phyloP scores from a whole-genome alignment of 2,888 invertebrate genomes.

The Tipula unca region DNA sequence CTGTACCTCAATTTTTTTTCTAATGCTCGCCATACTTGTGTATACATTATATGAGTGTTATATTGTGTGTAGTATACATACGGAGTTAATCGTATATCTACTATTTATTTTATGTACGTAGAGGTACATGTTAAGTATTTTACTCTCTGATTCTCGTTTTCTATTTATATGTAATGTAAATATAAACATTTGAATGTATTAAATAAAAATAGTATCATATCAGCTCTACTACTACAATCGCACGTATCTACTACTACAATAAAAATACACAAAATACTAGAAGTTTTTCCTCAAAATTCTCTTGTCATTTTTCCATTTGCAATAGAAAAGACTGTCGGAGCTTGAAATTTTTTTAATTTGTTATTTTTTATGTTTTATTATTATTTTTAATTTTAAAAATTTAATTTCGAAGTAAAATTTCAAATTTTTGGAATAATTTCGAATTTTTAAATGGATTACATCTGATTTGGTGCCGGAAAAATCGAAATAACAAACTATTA shows the following conservation, averaged over 20 bases:
- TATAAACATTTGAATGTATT: background rate
- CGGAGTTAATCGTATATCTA: background rate
- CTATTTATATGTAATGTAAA: background rate
- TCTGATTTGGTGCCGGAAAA: background rate
- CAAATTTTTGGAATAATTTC: background rate
- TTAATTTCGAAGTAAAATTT: background rate
- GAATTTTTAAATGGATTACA: background rate
- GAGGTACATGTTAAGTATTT: background rate
- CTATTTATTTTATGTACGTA: no score
- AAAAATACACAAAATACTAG: background rate
- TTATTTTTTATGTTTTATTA: constrained; percentile 2
- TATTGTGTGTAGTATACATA: background rate
- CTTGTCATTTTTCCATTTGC: constrained; percentile 14
- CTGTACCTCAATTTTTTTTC: background rate
- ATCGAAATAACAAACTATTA: background rate
- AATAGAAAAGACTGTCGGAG: constrained; percentile 9
- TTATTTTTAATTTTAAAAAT: background rate
- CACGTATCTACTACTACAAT: background rate
- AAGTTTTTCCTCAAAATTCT: constrained; percentile 14
- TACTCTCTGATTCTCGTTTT: background rate
- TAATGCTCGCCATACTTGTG: background rate
- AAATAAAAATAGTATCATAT: background rate
- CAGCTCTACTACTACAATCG: background rate
- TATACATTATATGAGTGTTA: background rate
- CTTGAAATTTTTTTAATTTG: constrained; percentile 8